Base-by-base conservation (phyloP, 2,797 vertebrate genomes). In the Sitta carolinensis region DNA sequence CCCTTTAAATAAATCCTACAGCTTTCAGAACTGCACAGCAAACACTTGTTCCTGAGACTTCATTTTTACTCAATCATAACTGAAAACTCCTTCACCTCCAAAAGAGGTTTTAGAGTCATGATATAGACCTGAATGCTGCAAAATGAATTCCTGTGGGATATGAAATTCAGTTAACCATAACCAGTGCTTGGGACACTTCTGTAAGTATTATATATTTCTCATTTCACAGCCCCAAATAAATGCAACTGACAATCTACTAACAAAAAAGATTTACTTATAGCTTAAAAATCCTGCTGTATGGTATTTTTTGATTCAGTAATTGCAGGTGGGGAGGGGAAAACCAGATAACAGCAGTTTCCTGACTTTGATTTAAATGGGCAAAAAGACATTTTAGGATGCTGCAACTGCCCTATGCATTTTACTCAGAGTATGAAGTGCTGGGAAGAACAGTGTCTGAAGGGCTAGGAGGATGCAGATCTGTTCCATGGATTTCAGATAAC, bases 281-380 rank as follows among this genome's bases (percentile, higher is more conserved):
- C 16, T 79, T 85, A 93, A 86, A 92, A 84, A 66, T 92, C 54
- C 66, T 68, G 27, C 23, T 81, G 10, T 70, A 87, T 70, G 13
- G 27, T 62, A 90, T 50, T 73, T 94, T 25, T 73, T 43, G 19
- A 92, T 91, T 94, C 64, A 87, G 62, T 76, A 96, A 90, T 68
- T 90, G 38, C 3, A 1, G 4, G 3, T 2, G 82, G 58, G 10
- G 10, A 5, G 6, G 12, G 9, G 84, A 68, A 96, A 94, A 18
- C 5, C 62, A 96, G 55, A 92, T 72, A 87, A 87, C 78, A 88
- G 74, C 72, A 93, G 27, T 90, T 84, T 85, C 54, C 69, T 89
- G 85, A 59, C 43, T 84, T 92, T 74, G 34, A 80, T 93, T 91
- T 75, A 19, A 82, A 61, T 20, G 78, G 30, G 40, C 27, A 93